A percentile compares a stretch with the other conserved stretches of the same genome.
These are phyloP conservation scores for Entomyzon cyanotis DNA, from an alignment of 2,113 vertebrate genomes.

Conservation along the genomic window DNA sequence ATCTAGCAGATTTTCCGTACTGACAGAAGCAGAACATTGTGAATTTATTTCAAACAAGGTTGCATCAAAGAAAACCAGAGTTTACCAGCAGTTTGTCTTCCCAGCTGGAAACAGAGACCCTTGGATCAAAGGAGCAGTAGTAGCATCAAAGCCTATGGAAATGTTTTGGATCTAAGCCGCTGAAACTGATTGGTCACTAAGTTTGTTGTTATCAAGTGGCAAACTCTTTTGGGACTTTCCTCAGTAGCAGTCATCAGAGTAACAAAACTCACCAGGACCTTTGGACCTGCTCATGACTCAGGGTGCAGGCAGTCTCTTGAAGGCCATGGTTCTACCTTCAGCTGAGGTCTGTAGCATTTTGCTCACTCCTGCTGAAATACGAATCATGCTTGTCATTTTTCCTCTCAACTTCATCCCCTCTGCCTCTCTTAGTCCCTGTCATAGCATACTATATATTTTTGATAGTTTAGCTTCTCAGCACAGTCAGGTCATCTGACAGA, in stretches of 20 bases:
- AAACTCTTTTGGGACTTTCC: background rate
- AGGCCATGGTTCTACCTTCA: background rate
- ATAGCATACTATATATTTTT: background rate
- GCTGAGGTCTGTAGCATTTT: background rate
- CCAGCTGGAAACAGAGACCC: background rate
- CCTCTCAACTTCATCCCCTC: background rate
- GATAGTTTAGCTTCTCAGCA: background rate
- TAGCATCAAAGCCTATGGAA: background rate
- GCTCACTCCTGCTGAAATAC: background rate
- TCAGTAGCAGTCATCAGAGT: background rate
- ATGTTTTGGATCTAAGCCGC: background rate
- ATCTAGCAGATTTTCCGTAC: background rate
- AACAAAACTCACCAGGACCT: background rate
- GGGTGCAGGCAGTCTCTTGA: background rate
- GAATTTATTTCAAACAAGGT: background rate
- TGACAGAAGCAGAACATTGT: background rate
- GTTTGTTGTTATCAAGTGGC: background rate
- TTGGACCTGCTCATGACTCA: background rate
- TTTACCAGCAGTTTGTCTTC: background rate
- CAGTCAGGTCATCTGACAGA: background rate
- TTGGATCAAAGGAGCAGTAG: background rate
- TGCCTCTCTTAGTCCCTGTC: background rate
- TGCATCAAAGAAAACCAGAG: background rate
- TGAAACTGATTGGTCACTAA: background rate
- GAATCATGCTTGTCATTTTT: background rate